These are phyloP conservation scores for Rousettus madagascariensis DNA, from an alignment of 2,797 vertebrate species.

Conservation along the genomic window DNA sequence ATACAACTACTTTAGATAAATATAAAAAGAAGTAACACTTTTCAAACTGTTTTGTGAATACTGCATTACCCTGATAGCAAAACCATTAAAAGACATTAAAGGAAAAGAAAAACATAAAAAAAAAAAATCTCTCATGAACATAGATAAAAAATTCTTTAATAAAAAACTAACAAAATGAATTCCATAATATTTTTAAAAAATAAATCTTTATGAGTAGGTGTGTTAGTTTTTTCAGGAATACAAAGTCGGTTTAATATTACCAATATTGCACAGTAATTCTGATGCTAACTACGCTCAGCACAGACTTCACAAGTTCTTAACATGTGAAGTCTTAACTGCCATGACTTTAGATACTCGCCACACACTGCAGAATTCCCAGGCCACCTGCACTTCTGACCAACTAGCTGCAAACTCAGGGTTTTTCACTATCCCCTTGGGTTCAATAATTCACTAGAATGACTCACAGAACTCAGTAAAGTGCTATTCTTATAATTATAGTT, in stretches of 20 bases:
- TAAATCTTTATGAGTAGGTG: neutral
- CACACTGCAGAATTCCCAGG: neutral
- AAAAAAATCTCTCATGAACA: neutral
- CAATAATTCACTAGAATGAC: neutral
- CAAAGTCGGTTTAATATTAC: neutral
- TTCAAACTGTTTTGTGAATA: neutral
- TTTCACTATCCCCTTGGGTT: neutral
- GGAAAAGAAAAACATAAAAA: neutral
- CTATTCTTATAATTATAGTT: neutral
- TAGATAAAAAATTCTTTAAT: neutral
- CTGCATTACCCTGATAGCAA: neutral
- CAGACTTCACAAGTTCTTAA: neutral
- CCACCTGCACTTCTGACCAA: neutral
- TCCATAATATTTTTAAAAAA: neutral
- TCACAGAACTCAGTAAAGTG: neutral
- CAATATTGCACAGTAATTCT: neutral
- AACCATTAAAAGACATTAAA: neutral
- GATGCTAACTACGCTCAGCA: neutral
- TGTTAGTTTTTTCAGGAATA: neutral
- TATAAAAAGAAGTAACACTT: neutral
- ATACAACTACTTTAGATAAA: neutral
- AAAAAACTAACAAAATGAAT: neutral
- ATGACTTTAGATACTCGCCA: neutral
- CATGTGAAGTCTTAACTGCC: neutral
- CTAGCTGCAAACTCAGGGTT: neutral